Percentiles rank a stretch among this genome's conserved stretches.
Evolutionary conservation across 2,888 invertebrate genomes (phyloP).

Genomic region (Pristionchus mayeri): DNA sequence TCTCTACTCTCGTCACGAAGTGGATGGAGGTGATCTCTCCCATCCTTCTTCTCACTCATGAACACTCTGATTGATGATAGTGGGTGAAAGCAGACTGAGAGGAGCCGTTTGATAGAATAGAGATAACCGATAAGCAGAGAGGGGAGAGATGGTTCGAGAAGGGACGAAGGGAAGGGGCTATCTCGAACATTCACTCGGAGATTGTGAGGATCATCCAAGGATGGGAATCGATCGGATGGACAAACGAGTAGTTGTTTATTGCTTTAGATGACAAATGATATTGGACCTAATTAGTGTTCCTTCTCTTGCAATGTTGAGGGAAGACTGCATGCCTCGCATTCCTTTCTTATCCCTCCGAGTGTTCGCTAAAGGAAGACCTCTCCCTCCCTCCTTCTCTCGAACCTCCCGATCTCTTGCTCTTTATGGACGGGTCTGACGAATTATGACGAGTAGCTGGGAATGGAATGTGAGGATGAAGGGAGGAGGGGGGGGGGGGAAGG

Average conservation of each 20-base stretch:
- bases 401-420: too few species aligned
- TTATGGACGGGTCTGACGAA: slow-evolving; percentile 33
- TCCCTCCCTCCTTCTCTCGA: too few species aligned
- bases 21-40: not conserved
- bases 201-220: not conserved
- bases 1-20: not conserved
- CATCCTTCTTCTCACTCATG: not conserved
- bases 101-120: not conserved
- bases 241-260: not conserved
- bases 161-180: not conserved
- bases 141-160: slow-evolving; percentile 3
- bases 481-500: slow-evolving; percentile 36
- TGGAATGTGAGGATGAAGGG: slow-evolving; percentile 35
- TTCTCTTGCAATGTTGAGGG: slow-evolving; percentile 8
- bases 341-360: not conserved
- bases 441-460: slow-evolving; percentile 23
- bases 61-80: slow-evolving; percentile 14
- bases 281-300: slow-evolving; percentile 21
- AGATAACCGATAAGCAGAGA: slow-evolving; percentile 7
- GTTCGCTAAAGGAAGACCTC: slow-evolving; percentile 12
- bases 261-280: not conserved
- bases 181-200: not conserved
- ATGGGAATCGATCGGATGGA: not conserved
- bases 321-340: slow-evolving; percentile 13
- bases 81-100: slow-evolving; percentile 17